Evolutionary conservation across 2,797 vertebrate species (phyloP).

Genomic region (Paedocypris micromegethes): DNA sequence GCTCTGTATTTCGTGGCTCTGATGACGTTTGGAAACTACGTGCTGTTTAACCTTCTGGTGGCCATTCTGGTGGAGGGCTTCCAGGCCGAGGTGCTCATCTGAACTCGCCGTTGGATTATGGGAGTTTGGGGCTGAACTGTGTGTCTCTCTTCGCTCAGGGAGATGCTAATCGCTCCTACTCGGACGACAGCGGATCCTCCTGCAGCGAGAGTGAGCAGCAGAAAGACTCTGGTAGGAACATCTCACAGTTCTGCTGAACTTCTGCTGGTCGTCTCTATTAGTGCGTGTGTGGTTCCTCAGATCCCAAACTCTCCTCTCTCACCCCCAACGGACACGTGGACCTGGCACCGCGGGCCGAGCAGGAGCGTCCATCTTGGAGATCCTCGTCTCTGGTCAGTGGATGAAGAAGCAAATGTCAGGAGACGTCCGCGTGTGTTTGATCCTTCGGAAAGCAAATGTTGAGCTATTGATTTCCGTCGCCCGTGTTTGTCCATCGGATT

Average conservation of each 20-base stretch:
- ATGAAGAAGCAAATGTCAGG: background rate
- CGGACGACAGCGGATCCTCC: constrained; percentile 87
- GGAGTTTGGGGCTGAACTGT: background rate
- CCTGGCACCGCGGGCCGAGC: constrained; percentile 63
- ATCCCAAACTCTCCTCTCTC: constrained; percentile 84
- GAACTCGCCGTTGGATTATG: background rate
- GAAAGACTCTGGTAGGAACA: constrained; percentile 76
- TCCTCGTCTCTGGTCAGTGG: constrained; percentile 69
- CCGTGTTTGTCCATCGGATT: background rate
- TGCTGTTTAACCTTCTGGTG: constrained; percentile 83
- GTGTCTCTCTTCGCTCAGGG: constrained; percentile 66
- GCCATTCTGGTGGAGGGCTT: constrained; percentile 85
- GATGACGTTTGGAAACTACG: constrained; percentile 86
- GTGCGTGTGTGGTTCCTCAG: constrained; percentile 53
- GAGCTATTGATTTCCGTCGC: too few relatives aligned
- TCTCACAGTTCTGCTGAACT: constrained; percentile 53
- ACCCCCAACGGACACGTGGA: constrained; percentile 96
- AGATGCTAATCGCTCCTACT: constrained; percentile 89
- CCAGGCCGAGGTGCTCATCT: constrained; percentile 75
- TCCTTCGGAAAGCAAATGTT: too few relatives aligned
- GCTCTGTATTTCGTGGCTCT: constrained; percentile 84
- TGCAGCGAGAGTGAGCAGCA: constrained; percentile 86
- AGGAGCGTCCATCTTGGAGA: constrained; percentile 74
- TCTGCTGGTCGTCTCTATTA: constrained; percentile 5
- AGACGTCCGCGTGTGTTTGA: background rate